These are phyloP conservation scores for Sapajus apella DNA, from an alignment of 2,113 vertebrate genomes.

Conservation along the genomic window DNA sequence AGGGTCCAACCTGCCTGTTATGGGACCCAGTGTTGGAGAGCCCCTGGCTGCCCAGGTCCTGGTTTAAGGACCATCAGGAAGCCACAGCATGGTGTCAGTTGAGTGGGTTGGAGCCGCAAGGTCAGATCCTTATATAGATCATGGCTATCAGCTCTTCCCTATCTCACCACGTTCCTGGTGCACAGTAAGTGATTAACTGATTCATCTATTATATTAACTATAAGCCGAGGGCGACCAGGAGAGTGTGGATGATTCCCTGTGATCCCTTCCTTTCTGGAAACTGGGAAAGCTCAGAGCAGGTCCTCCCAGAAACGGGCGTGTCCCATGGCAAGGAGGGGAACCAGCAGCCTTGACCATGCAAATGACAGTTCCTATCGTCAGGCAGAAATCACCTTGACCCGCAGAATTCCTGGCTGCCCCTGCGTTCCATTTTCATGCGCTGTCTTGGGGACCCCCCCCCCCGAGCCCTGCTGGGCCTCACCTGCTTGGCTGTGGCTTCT, in stretches of 20 bases:
- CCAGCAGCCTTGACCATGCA: rapidly evolving
- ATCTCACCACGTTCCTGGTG: background rate
- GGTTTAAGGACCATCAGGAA: background rate
- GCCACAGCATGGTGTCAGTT: background rate
- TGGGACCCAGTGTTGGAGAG: background rate
- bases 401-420: background rate
- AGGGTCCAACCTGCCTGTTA: background rate
- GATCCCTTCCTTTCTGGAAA: background rate
- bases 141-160: background rate
- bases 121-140: background rate
- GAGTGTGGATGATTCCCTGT: background rate
- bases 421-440: rapidly evolving
- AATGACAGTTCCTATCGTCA: too few species aligned
- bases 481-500: background rate
- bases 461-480: rapidly evolving
- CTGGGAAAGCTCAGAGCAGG: rapidly evolving
- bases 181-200: background rate
- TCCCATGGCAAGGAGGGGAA: background rate
- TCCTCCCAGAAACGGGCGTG: background rate
- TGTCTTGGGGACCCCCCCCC: background rate
- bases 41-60: background rate
- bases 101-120: background rate
- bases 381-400: background rate
- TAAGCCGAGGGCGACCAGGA: background rate
- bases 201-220: background rate